Evolutionary conservation across 2,888 invertebrate species (phyloP), one percentile per base, ranked within the genome.

Genomic region (Brenthis hecate): DNA sequence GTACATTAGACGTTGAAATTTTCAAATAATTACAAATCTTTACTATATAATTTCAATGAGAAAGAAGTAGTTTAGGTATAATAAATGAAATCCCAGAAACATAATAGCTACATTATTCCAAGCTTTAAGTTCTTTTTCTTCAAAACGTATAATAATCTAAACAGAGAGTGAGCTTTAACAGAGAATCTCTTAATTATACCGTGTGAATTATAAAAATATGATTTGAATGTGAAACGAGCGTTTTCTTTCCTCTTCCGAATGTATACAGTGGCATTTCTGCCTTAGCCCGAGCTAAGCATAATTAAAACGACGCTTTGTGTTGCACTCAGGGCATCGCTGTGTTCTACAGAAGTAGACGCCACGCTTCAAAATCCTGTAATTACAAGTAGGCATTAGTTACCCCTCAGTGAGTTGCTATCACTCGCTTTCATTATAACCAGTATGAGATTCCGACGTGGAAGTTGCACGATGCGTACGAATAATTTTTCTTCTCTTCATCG

Each of bases 281-380:
- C 43, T 53, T 53, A 57, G 19, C 6, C 32, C n/a, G 65, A 53
- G 48, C 47, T 66, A 48, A 60, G 60, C 66, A 66, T 66, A 66
- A 66, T 66, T 66, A 66, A 66, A 57, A 54, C 47, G 66, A 66
- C 53, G 58, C 53, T 58, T 54, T 58, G 58, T 58, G 43, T 54
- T 13, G 51, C 51, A 16, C 23, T 53, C 32, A 19, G 16, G 43
- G 54, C 32, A 47, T 16, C 53, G 43, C 50, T 50, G 16, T 56
- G 50, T 54, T 14, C 53, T 32, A 48, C 54, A 60, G 32, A 32
- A 13, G 13, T 32, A 32, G 28, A 23, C 36, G 36, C 8, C 36
- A 43, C 36, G 16, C 43, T 65, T 23, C 57, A 51, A 58, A 66
- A 60, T 54, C 66, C 58, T 60, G 54, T 66, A 60, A 66, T 66